Base-by-base conservation (phyloP, 2,888 invertebrate species). In the Micropterix aruncella region DNA sequence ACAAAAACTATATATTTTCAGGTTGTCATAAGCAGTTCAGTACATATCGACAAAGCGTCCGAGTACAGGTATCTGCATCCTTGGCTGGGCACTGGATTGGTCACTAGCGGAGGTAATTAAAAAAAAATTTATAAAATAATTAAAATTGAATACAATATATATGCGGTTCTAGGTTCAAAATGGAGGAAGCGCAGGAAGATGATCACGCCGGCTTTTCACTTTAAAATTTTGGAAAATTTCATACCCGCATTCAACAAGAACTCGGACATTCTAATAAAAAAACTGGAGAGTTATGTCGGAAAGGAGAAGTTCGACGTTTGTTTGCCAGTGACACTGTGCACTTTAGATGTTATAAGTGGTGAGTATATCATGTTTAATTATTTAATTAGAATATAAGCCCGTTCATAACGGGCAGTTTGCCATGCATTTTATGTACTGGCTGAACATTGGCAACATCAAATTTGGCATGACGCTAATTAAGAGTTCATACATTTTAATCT, bases 311-410 rank as follows among this genome's bases (percentile, higher is more conserved):
- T 68, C 14, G 64, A 80, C 52, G 59, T 83, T 1, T 61, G 70
- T 16, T 69, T 73, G 3, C 58, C 75, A n/a, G 60, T 80, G 38
- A 73, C 79, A 0, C 69, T 82, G 1, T 66, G 53, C 49, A 60
- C 56, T 4, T 50, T 85, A 1, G 77, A 80, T 55, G 72, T 77
- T 19, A 77, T 84, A 48, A 81, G 81, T 55, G 82, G 82, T 81
- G 60, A 56, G 62, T n/a, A n/a, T n/a, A n/a, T n/a, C n/a, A n/a
- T n/a, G n/a, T n/a, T n/a, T n/a, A n/a, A n/a, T n/a, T n/a, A n/a
- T n/a, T n/a, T n/a, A n/a, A n/a, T n/a, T n/a, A n/a, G n/a, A n/a
- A n/a, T n/a, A n/a, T n/a, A n/a, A n/a, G n/a, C n/a, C n/a, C n/a
- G n/a, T n/a, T n/a, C n/a, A n/a, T n/a, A n/a, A n/a, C n/a, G n/a